Base-by-base conservation (phyloP, 2,888 invertebrate genomes). In the Caenorhabditis uteleia region DNA sequence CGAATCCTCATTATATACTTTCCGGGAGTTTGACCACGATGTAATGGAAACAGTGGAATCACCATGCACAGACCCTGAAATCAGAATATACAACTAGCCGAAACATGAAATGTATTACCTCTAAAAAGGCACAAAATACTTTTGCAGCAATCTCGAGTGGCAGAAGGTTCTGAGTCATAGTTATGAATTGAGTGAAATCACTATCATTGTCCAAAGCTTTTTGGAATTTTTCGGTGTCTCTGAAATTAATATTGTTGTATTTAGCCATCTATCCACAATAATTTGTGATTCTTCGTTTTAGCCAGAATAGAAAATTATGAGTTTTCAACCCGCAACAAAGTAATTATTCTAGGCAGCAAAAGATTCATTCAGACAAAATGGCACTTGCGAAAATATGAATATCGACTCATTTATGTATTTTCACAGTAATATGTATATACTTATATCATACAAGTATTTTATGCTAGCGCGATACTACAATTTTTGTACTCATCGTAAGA, bases 161-260 rank as follows among this genome's bases (percentile, higher is more conserved):
- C n/a, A 82, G 78, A n/a, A 82, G 62, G 6, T 67, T 76, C 36
- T 82, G 80, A 7, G 80, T 82, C 3, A 82, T 39, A 25, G 74
- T 76, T 38, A 82, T 82, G 7, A 82, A 67, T 5, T 75, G 67
- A 47, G 76, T 69, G 2, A 82, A 45, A 42, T 82, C 81, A 20
- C 74, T 71, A 14, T 76, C 67, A 8, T 74, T 68, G 1, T 71
- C 68, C 5, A 82, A 38, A 16, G 78, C 45, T 21, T 61, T 60
- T 31, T 78, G 79, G 40, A 74, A 77, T 20, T 61, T 39, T 1
- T 59, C 67, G 33, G 80, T 34, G 39, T 82, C 82, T 18, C 82
- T 82, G 62, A 67, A 80, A 73, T 21, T 7, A 25, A 10, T 49
- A 1, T 33, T n/a, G 16, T 38, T 59, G 46, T 2, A 34, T 20